A percentile compares a stretch with the other conserved stretches of the same genome.
phyloP scores from a whole-genome alignment of 92 coral and sea anemone genomes.

The Bergia sp. region DNA sequence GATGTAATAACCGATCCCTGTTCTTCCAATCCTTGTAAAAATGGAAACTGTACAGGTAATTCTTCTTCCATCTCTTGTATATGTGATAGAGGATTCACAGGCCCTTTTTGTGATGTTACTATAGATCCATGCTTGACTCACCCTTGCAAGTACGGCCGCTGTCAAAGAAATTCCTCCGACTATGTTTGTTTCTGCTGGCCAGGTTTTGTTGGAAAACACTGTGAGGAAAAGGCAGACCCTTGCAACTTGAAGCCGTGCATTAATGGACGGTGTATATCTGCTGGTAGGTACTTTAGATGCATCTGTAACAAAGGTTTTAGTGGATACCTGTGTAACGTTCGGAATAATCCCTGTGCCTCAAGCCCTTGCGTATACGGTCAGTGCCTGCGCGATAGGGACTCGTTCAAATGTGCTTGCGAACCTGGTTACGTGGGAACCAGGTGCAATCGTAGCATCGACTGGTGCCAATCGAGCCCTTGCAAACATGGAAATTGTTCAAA shows the following conservation, averaged over 20 bases:
- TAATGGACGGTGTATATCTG: slow-evolving; percentile 60
- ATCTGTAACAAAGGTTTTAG: slow-evolving; percentile 45
- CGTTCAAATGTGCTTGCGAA: slow-evolving; percentile 31
- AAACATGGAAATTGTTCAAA: slow-evolving; percentile 42
- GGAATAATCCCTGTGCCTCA: slow-evolving; percentile 50
- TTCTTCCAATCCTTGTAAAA: slow-evolving; percentile 51
- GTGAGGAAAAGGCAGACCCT: slow-evolving; percentile 46
- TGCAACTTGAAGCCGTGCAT: slow-evolving; percentile 72
- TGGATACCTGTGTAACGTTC: slow-evolving; percentile 48
- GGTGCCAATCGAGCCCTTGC: slow-evolving; percentile 58
- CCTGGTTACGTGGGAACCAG: slow-evolving; percentile 40
- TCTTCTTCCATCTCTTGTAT: slow-evolving; percentile 33
- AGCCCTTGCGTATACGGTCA: slow-evolving; percentile 54
- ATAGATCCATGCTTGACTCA: slow-evolving; percentile 59
- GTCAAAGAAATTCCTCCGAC: slow-evolving; percentile 47
- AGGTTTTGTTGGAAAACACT: slow-evolving; percentile 69
- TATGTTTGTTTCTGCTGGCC: slow-evolving; percentile 61
- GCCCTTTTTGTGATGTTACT: slow-evolving; percentile 45
- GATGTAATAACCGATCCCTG: slow-evolving; percentile 53
- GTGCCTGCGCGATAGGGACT: slow-evolving; percentile 1
- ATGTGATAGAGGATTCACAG: slow-evolving; percentile 56
- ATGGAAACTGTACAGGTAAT: slow-evolving; percentile 17
- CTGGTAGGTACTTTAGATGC: slow-evolving; percentile 45
- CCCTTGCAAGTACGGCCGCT: slow-evolving; percentile 74
- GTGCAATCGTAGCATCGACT: slow-evolving; percentile 61